These are phyloP conservation scores for Ryuthela nishihirai DNA, from an alignment of 2,888 invertebrate genomes.

Conservation along the genomic window DNA sequence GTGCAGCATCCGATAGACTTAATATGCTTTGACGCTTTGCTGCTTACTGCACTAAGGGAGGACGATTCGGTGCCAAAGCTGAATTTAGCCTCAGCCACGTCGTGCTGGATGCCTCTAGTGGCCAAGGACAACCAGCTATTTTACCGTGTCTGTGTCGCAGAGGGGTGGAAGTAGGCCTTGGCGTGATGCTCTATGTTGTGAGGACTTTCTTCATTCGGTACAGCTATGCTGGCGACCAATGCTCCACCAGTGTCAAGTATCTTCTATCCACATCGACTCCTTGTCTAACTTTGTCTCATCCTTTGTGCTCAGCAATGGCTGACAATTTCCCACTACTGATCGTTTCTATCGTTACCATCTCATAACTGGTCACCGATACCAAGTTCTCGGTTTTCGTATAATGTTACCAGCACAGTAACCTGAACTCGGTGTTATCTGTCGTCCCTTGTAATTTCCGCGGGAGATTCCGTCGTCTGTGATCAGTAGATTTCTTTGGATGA, in stretches of 20 bases:
- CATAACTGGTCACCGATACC: too few species aligned
- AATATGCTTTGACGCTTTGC: slow-evolving; percentile 25
- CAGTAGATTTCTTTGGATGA: too few species aligned
- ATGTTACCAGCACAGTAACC: too few species aligned
- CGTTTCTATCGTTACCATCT: too few species aligned
- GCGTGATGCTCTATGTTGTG: not conserved
- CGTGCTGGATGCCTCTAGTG: slow-evolving; percentile 12
- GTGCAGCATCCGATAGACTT: slow-evolving; percentile 13
- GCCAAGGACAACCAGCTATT: slow-evolving; percentile 26
- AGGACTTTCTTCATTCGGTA: not conserved
- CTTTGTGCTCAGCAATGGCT: too few species aligned
- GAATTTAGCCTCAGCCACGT: slow-evolving; percentile 32
- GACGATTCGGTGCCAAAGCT: slow-evolving; percentile 38
- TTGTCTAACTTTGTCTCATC: not conserved
- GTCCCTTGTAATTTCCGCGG: too few species aligned
- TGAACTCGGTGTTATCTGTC: too few species aligned
- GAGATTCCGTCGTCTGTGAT: too few species aligned
- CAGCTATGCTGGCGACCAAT: not conserved
- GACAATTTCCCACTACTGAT: too few species aligned
- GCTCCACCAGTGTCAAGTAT: not conserved
- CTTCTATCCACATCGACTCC: not conserved
- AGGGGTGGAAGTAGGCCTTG: slow-evolving; percentile 1
- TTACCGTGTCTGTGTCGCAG: not conserved
- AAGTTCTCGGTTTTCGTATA: too few species aligned
- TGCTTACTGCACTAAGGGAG: too few species aligned